Evolutionary conservation across 2,888 invertebrate species (phyloP).

Genomic region (Cyclophora albipunctata): DNA sequence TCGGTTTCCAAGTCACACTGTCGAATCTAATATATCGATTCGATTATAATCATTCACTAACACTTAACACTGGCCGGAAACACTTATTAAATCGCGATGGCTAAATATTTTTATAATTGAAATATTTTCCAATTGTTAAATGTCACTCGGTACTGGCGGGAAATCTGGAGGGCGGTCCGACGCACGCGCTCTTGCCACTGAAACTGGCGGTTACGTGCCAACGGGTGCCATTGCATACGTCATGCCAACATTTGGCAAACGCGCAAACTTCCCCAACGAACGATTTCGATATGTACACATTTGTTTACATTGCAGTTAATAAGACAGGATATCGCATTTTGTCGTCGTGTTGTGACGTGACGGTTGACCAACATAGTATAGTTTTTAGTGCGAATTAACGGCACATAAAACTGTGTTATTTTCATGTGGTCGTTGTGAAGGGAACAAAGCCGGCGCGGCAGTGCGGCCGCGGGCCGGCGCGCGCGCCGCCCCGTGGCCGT

Average conservation of each 20-base stretch:
- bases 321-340: conserved; percentile 30
- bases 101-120: conserved; percentile 13
- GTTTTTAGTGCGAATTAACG: conserved; percentile 31
- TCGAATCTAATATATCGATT: conserved; percentile 18
- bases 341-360: conserved; percentile 26
- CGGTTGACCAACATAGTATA: conserved; percentile 20
- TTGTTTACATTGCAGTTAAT: conserved; percentile 34
- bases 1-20: conserved; percentile 31
- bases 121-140: conserved; percentile 33
- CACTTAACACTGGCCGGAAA: conserved; percentile 29
- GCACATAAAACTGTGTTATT: conserved; percentile 44
- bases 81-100: conserved; percentile 23
- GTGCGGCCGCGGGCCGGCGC: conserved; percentile 13
- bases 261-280: conserved; percentile 28
- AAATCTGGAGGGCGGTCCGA: conserved; percentile 47
- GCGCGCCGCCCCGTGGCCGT: too few relatives aligned
- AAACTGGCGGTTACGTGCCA: conserved; percentile 46
- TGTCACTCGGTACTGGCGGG: conserved; percentile 55
- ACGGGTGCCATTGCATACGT: conserved; percentile 27
- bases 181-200: conserved; percentile 59
- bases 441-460: conserved; percentile 32
- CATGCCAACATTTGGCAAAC: conserved; percentile 40
- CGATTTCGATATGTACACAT: conserved; percentile 30
- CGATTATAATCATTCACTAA: conserved; percentile 17
- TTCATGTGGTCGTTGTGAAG: conserved; percentile 37